Conservation (phyloP, 2,113 vertebrate genomes). For the Nesoenas mayeri region DNA sequence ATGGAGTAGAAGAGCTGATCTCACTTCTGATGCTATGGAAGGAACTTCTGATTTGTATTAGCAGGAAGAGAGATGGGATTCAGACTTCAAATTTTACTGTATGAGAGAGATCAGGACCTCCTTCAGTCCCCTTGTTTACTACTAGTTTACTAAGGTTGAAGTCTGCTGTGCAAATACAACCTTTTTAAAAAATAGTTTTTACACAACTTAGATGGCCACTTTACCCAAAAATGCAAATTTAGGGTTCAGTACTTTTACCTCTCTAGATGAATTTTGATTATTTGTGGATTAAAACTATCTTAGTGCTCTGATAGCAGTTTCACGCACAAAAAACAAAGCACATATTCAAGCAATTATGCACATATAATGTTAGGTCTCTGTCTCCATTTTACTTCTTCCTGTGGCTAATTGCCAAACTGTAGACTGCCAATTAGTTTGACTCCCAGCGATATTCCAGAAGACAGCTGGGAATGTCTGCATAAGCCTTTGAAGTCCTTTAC, state of each 20-base stretch:
- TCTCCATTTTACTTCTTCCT: slow-evolving; percentile 24
- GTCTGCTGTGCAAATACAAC: fast-evolving
- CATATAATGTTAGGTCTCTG: background rate
- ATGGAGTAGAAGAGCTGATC: too few relatives aligned
- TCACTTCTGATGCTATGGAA: too few relatives aligned
- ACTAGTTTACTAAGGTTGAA: background rate
- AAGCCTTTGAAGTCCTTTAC: slow-evolving; percentile 51
- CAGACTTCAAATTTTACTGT: background rate
- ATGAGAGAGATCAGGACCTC: background rate
- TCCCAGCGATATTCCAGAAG: slow-evolving; percentile 22
- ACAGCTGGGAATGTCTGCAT: background rate
- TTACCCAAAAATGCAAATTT: background rate
- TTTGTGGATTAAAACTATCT: background rate
- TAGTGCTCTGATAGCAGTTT: background rate
- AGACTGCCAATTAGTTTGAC: slow-evolving; percentile 33
- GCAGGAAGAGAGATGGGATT: too few relatives aligned
- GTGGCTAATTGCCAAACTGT: slow-evolving; percentile 22
- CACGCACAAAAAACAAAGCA: background rate
- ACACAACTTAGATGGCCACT: background rate
- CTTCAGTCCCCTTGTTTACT: background rate
- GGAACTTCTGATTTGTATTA: too few relatives aligned
- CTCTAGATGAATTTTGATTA: background rate
- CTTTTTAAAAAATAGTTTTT: background rate
- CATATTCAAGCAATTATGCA: background rate
- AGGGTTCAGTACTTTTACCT: background rate